These are phyloP conservation scores for Strix aluco DNA, from an alignment of 2,113 vertebrate species.

Conservation along the genomic window DNA sequence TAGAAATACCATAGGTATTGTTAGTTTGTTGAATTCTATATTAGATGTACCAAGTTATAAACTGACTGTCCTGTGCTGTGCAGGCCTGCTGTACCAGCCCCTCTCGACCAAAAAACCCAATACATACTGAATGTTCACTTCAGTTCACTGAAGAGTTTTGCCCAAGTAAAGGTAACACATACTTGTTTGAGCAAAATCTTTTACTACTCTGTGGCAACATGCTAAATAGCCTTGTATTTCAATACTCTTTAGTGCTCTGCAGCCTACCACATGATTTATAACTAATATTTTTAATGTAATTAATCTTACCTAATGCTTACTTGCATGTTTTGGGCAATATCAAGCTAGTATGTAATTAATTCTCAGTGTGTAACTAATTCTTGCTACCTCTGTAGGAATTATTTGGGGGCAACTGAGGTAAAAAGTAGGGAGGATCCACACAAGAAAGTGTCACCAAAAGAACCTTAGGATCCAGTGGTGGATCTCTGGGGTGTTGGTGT, in stretches of 20 bases:
- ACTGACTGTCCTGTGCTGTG: background rate
- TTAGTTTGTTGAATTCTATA: background rate
- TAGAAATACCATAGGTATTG: background rate
- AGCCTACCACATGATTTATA: background rate
- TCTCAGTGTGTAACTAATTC: background rate
- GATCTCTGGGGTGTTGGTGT: background rate
- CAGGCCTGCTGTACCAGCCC: background rate
- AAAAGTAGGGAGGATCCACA: background rate
- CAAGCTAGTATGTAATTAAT: background rate
- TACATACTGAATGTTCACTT: rapidly evolving
- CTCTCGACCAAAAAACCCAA: background rate
- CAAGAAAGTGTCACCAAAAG: background rate
- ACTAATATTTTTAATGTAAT: background rate
- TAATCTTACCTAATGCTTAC: background rate
- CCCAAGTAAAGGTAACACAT: background rate
- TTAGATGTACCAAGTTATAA: background rate
- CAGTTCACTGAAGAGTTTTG: background rate
- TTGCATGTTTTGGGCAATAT: background rate
- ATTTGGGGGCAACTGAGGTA: background rate
- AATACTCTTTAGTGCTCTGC: background rate
- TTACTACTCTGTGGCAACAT: background rate
- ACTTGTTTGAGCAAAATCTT: background rate
- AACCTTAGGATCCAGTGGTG: background rate
- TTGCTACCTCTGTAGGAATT: background rate
- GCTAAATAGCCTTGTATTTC: background rate